Base-by-base conservation (phyloP, 2,113 vertebrate species). In the Thunnus maccoyii region DNA sequence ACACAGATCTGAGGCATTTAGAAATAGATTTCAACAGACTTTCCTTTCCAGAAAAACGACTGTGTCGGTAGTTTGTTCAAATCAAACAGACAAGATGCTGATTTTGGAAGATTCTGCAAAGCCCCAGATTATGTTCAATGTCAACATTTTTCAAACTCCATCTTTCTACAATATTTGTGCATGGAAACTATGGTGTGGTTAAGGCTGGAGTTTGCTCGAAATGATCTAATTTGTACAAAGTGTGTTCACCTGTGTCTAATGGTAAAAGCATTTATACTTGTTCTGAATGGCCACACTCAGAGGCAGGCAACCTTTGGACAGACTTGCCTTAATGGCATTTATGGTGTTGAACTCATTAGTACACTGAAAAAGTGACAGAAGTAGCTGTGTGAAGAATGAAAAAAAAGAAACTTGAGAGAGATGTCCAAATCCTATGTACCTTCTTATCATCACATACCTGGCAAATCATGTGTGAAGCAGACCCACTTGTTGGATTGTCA, bases 1-100 rank as follows among this genome's bases (percentile, higher is more conserved):
- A 20, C 54, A 51, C 67, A 41, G 55, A 86, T 78, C 27, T 20
- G 62, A 61, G 17, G 27, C 27, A 72, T 82, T 73, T 76, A 32
- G 41, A 44, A 50, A 72, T 27, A 52, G 13, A 71, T 63, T 83
- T 67, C 5, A 20, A 67, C 27, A 72, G 20, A 67, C 18, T 60
- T 71, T 63, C 18, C 41, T 65, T 41, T 18, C 27, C 20, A 64
- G 44, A 76, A 52, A n/a, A 52, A n/a, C 4, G 58, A 60, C 55
- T 63, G 14, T 41, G n/a, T 41, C 0, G 1, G 41, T 54, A 12
- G 4, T 80, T 75, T 52, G 56, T 11, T 73, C 16, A 52, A 55
- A 74, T 74, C 20, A 48, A 52, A 62, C 50, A 69, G 54, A 64
- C 64, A 46, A 32, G 32, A 46, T 6, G 32, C 63, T 11, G 54